Evolutionary conservation across 1,140 invertebrate genomes (phyloP).

Genomic region (Sycophaga agraensis): DNA sequence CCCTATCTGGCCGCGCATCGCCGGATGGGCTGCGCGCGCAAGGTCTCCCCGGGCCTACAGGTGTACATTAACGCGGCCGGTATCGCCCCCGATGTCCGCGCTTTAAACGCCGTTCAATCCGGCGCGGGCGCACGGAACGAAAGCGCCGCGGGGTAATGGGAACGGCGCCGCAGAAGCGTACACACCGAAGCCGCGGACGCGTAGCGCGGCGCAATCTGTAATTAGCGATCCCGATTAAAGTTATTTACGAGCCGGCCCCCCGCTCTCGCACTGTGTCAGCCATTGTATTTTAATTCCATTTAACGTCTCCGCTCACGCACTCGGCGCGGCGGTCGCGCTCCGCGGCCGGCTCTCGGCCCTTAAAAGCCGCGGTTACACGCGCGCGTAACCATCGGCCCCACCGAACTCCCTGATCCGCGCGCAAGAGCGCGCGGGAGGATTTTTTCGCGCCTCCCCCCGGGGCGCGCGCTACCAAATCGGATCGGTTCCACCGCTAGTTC

Average conservation of each 20-base stretch:
- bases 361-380: conserved; percentile 16
- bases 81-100: too few relatives aligned
- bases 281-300: conserved; percentile 58
- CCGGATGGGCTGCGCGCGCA: conserved; percentile 38
- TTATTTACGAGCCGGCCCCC: conserved; percentile 56
- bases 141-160: too few relatives aligned
- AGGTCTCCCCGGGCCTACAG: neutral
- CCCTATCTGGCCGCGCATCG: conserved; percentile 48
- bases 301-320: conserved; percentile 33
- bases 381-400: too few relatives aligned
- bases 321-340: too few relatives aligned
- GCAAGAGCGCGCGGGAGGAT: too few relatives aligned
- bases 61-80: conserved; percentile 21
- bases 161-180: conserved; percentile 42
- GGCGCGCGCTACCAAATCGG: conserved; percentile 44
- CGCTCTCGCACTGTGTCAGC: conserved; percentile 50
- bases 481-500: too few relatives aligned
- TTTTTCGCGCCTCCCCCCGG: too few relatives aligned
- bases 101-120: conserved; percentile 23
- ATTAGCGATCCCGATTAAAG: conserved; percentile 59
- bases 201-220: conserved; percentile 51
- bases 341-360: conserved; percentile 20
- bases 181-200: conserved; percentile 3
- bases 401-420: too few relatives aligned
- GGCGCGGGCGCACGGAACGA: neutral